phyloP scores from a whole-genome alignment of 2,888 invertebrate genomes.

The Drosophila merina region DNA sequence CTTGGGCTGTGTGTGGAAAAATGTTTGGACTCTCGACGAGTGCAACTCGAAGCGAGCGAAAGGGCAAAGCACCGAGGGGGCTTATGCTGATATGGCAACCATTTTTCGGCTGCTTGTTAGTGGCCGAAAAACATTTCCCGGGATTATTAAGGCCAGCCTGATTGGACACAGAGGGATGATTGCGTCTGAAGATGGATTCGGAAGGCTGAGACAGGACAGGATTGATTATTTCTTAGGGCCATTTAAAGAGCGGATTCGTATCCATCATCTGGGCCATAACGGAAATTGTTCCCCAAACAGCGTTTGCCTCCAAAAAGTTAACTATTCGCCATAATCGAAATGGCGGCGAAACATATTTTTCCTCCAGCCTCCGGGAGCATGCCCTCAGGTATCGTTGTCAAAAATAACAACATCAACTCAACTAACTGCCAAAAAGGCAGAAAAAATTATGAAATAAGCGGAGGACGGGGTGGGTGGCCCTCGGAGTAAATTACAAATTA shows the following conservation, averaged over 20 bases:
- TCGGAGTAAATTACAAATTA: constrained; percentile 78
- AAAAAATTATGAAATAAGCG: constrained; percentile 18
- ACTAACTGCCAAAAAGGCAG: constrained; percentile 59
- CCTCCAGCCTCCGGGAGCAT: constrained; percentile 25
- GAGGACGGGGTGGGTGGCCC: constrained; percentile 34
- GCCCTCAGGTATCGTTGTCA: constrained; percentile 69
- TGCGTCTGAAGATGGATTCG: constrained; percentile 4
- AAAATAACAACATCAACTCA: constrained; percentile 71
- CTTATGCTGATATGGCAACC: constrained; percentile 44
- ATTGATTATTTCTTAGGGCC: constrained; percentile 41
- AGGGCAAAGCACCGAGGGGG: constrained; percentile 18
- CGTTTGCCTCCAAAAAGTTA: constrained; percentile 54
- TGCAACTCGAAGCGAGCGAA: neutral
- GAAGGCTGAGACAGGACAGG: constrained; percentile 8
- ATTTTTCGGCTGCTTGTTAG: constrained; percentile 26
- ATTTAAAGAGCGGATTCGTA: constrained; percentile 34
- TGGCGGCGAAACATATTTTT: constrained; percentile 57
- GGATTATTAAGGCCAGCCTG: constrained; percentile 11
- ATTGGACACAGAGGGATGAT: constrained; percentile 39
- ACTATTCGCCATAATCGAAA: constrained; percentile 70
- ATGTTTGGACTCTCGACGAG: neutral
- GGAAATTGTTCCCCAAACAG: constrained; percentile 61
- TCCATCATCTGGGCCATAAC: constrained; percentile 26
- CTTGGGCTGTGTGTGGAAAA: neutral
- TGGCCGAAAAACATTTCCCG: constrained; percentile 16